Evolutionary conservation across 2,113 vertebrate genomes (phyloP).

Genomic region (Phycodurus eques): DNA sequence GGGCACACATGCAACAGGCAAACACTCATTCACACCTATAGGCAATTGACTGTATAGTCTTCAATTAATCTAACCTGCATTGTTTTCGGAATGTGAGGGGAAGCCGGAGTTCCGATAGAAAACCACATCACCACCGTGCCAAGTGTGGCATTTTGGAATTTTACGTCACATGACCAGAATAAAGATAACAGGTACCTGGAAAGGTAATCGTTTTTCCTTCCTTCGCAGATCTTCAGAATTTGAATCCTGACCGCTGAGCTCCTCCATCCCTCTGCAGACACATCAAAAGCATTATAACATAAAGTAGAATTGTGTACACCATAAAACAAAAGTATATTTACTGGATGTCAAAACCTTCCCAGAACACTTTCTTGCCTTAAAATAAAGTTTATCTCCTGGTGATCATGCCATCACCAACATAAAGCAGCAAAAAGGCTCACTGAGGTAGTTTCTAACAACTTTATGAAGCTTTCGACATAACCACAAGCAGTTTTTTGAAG

Average conservation of each 20-base stretch:
- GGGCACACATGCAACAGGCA: too few species aligned
- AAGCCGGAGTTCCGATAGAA: neutral
- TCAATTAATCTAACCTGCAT: too few species aligned
- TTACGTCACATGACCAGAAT: neutral
- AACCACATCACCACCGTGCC: neutral
- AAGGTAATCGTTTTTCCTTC: slow-evolving; percentile 59
- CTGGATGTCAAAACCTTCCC: neutral
- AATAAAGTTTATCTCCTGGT: neutral
- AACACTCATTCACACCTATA: too few species aligned
- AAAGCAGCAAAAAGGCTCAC: neutral
- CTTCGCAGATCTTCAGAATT: slow-evolving; percentile 56
- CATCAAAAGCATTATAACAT: neutral
- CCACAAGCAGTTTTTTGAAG: neutral
- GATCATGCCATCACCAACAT: neutral
- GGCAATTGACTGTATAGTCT: too few species aligned
- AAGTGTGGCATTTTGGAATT: neutral
- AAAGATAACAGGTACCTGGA: slow-evolving; percentile 57
- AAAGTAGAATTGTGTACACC: neutral
- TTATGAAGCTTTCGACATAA: neutral
- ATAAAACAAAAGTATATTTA: neutral
- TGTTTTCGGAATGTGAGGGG: too few species aligned
- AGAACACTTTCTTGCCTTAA: neutral
- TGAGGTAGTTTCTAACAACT: neutral
- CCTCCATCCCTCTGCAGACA: slow-evolving; percentile 58
- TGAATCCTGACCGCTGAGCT: slow-evolving; percentile 42